A percentile compares a stretch with the other conserved stretches of the same genome.
Conservation (phyloP, 2,797 vertebrate species). For the Anisognathus igniventris region DNA sequence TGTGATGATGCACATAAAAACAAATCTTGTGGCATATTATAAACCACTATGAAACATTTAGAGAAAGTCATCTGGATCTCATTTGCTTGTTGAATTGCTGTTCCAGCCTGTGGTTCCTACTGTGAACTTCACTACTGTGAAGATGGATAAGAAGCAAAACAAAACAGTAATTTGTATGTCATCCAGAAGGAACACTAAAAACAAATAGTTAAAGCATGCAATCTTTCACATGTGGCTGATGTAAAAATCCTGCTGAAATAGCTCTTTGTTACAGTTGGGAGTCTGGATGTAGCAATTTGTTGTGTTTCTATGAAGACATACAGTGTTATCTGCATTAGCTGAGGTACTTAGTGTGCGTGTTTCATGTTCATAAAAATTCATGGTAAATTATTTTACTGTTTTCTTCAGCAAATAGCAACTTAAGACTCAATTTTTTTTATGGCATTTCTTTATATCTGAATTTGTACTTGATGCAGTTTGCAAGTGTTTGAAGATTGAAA, state of each 20-base stretch:
- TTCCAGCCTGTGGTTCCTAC: background rate
- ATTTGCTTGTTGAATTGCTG: constrained; percentile 7
- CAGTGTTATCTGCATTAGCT: background rate
- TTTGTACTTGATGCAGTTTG: background rate
- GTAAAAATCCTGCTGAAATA: background rate
- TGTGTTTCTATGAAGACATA: background rate
- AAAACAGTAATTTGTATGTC: background rate
- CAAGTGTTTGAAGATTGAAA: background rate
- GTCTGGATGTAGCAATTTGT: background rate
- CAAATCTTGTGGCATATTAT: background rate
- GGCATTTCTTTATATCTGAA: background rate
- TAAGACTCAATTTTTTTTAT: background rate
- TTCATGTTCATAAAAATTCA: background rate
- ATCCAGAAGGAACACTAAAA: background rate
- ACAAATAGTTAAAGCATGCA: background rate
- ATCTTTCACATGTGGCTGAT: background rate
- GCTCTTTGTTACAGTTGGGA: background rate
- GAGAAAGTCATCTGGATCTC: constrained; percentile 18
- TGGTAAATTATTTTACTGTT: background rate
- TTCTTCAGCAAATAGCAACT: background rate
- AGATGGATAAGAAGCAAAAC: background rate
- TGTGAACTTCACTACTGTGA: background rate
- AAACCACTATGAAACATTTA: background rate
- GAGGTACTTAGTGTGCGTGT: rapidly evolving
- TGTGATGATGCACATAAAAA: background rate